A percentile compares a stretch with the other conserved stretches of the same genome.
phyloP scores from a whole-genome alignment of 2,888 invertebrate genomes.

The Mesopsocus fuscifrons region DNA sequence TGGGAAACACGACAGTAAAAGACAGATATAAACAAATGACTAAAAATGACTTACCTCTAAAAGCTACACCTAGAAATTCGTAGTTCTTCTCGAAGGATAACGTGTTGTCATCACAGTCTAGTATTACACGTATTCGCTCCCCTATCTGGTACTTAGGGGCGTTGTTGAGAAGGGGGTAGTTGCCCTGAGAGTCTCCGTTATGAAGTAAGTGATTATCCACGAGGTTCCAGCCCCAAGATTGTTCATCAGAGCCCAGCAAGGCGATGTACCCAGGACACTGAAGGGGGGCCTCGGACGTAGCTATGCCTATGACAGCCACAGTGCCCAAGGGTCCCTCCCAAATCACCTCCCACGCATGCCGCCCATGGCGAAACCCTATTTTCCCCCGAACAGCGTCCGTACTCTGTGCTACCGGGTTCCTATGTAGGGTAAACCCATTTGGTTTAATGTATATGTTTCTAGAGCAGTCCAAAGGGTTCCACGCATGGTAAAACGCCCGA shows the following conservation, averaged over 20 bases:
- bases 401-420: constrained; percentile 96
- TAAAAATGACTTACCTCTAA: constrained; percentile 75
- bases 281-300: constrained; percentile 82
- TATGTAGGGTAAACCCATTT: constrained; percentile 92
- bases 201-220: constrained; percentile 94
- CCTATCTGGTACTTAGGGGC: constrained; percentile 97
- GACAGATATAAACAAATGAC: too few species aligned
- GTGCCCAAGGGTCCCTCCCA: constrained; percentile 98
- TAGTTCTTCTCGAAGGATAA: constrained; percentile 95
- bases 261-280: constrained; percentile 93
- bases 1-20: too few species aligned
- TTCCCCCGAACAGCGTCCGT: constrained; percentile 87
- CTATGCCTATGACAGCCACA: constrained; percentile 90
- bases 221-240: constrained; percentile 99
- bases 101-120: constrained; percentile 95
- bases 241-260: constrained; percentile 83
- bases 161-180: constrained; percentile 85
- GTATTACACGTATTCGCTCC: constrained; percentile 87
- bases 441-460: constrained; percentile 92
- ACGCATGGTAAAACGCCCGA: constrained; percentile 82
- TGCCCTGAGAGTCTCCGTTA: constrained; percentile 87
- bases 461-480: constrained; percentile 96
- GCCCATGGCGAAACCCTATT: constrained; percentile 75
- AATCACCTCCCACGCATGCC: constrained; percentile 95
- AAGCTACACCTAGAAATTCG: constrained; percentile 96